Percentiles rank a stretch among this genome's conserved stretches.
These are phyloP conservation scores for Thaleichthys pacificus DNA, from an alignment of 2,797 vertebrate species.

Conservation along the genomic window DNA sequence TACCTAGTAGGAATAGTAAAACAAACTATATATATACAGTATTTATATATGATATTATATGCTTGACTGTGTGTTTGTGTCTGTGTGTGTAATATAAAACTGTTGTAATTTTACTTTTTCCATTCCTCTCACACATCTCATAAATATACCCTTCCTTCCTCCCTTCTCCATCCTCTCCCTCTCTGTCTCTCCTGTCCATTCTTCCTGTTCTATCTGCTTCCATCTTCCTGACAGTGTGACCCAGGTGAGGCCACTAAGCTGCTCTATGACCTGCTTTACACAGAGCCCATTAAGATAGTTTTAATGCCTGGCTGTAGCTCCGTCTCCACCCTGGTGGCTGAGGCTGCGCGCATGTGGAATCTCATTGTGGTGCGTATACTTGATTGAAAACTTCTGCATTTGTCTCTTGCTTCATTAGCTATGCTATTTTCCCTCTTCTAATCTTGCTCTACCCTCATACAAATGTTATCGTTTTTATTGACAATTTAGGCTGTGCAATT, in stretches of 20 bases:
- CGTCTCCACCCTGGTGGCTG: slow-evolving; percentile 87
- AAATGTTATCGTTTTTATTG: no score
- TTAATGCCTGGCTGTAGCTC: slow-evolving; percentile 90
- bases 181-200: slow-evolving; percentile 26
- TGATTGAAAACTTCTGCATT: slow-evolving; percentile 29
- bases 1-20: no score
- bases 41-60: no score
- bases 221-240: slow-evolving; percentile 66
- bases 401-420: slow-evolving; percentile 24
- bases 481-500: no score
- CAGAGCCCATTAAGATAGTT: slow-evolving; percentile 88
- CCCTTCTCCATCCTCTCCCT: slow-evolving; percentile 21
- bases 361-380: slow-evolving; percentile 79
- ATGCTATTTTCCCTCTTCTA: slow-evolving; percentile 16
- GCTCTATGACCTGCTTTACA: slow-evolving; percentile 87
- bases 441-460: slow-evolving; percentile 15
- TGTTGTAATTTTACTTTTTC: not conserved
- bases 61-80: no score
- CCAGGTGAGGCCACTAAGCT: slow-evolving; percentile 86
- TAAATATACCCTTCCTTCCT: slow-evolving; percentile 24
- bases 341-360: slow-evolving; percentile 90
- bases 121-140: slow-evolving; percentile 16
- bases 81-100: no score
- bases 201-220: slow-evolving; percentile 10
- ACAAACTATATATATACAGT: no score